These are phyloP conservation scores for Lissonota sp. DNA, from an alignment of 2,888 invertebrate species.

Conservation along the genomic window DNA sequence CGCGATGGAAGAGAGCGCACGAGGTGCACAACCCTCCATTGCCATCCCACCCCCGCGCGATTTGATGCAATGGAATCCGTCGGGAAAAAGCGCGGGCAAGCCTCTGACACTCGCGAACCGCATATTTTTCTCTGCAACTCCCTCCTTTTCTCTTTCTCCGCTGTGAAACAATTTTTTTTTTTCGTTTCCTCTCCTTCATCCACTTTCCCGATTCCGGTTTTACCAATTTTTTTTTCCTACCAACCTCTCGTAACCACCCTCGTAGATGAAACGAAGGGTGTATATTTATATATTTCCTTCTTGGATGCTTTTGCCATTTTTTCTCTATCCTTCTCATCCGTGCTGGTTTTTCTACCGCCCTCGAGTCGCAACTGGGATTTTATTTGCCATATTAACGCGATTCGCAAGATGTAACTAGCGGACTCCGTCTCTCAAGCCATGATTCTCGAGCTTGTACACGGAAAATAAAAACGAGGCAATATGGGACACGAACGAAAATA, in stretches of 20 bases:
- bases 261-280: conserved; percentile 25
- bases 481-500: too few relatives aligned
- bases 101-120: conserved; percentile 64
- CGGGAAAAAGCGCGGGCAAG: conserved; percentile 61
- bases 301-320: conserved; percentile 14
- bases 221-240: conserved; percentile 29
- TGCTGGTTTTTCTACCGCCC: conserved; percentile 41
- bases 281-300: conserved; percentile 18
- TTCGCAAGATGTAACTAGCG: conserved; percentile 66
- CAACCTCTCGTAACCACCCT: conserved; percentile 33
- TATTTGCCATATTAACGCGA: conserved; percentile 79
- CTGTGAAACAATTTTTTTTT: conserved; percentile 37
- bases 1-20: conserved; percentile 48
- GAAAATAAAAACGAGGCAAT: too few relatives aligned
- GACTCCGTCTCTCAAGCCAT: conserved; percentile 56
- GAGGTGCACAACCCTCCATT: conserved; percentile 64
- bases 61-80: conserved; percentile 64
- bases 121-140: conserved; percentile 60
- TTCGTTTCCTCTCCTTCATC: conserved; percentile 30
- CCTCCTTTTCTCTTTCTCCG: conserved; percentile 29
- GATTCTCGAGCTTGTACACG: neutral
- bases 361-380: conserved; percentile 75
- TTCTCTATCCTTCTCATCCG: conserved; percentile 44
- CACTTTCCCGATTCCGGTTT: conserved; percentile 24
- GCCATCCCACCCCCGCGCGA: conserved; percentile 12